Conservation (phyloP, 1,140 invertebrate species). For the Bactericera cockerelli region DNA sequence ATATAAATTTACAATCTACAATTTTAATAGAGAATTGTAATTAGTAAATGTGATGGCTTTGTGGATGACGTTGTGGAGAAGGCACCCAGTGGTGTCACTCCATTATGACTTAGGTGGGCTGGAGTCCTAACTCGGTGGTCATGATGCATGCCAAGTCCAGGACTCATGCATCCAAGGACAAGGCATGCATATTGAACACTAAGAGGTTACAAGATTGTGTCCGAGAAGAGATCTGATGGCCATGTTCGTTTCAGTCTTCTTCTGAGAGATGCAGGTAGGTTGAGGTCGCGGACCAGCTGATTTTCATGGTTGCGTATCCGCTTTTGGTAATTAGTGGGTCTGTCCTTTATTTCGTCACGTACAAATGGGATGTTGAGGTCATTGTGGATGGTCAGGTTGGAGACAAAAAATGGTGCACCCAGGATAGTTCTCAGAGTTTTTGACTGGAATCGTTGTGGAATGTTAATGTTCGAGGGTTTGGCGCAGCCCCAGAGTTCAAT, state of each 20-base stretch:
- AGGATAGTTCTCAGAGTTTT: constrained; percentile 1
- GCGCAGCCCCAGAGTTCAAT: constrained; percentile 25
- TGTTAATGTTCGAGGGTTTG: constrained; percentile 22
- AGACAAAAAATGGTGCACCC: not conserved
- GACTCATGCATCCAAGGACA: too few species aligned
- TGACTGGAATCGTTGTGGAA: constrained; percentile 19
- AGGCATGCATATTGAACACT: too few species aligned
- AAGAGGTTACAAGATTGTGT: too few species aligned
- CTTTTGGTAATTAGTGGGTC: not conserved
- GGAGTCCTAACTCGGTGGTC: too few species aligned
- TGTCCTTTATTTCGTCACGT: not conserved
- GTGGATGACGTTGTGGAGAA: too few species aligned
- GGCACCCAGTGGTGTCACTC: too few species aligned
- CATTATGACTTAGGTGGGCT: too few species aligned
- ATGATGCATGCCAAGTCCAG: too few species aligned
- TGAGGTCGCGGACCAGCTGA: not conserved
- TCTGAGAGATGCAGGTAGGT: not conserved
- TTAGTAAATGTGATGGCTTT: too few species aligned
- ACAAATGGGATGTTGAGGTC: constrained; percentile 7
- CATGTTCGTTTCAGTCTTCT: not conserved
- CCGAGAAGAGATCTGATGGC: not conserved
- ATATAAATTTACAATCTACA: too few species aligned
- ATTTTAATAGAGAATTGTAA: too few species aligned
- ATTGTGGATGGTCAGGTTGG: constrained; percentile 10
- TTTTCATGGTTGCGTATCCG: not conserved